Evolutionary conservation across 2,113 vertebrate species (phyloP).

Genomic region (Brachyistius frenatus): DNA sequence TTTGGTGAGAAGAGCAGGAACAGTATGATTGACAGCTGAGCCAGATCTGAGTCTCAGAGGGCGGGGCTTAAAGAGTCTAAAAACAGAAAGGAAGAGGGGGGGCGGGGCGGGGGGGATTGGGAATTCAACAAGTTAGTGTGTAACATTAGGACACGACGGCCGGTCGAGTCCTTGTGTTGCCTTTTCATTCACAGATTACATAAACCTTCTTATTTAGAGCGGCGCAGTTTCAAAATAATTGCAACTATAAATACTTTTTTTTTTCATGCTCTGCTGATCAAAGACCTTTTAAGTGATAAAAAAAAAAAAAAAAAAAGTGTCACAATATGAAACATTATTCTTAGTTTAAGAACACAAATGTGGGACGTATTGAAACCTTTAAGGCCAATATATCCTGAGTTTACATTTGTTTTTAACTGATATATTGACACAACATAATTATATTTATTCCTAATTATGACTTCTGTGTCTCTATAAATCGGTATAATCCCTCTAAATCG

Average conservation of each 20-base stretch:
- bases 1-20: conserved; percentile 1
- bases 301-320: not conserved
- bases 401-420: too few species aligned
- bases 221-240: not conserved
- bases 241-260: not conserved
- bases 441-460: too few species aligned
- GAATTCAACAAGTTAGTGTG: conserved; percentile 25
- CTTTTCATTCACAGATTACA: not conserved
- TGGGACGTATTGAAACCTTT: too few species aligned
- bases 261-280: not conserved
- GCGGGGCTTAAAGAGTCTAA: conserved; percentile 46
- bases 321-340: too few species aligned
- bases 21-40: conserved; percentile 11
- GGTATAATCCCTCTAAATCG: too few species aligned
- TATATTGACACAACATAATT: too few species aligned
- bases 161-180: conserved; percentile 10
- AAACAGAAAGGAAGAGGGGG: conserved; percentile 15
- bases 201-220: not conserved
- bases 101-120: not conserved
- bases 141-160: conserved; percentile 32
- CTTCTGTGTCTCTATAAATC: too few species aligned
- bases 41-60: conserved; percentile 32
- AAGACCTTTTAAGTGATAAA: not conserved
- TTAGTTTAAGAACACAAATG: too few species aligned
- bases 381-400: too few species aligned